Evolutionary conservation across 30 jellyfish, hydroid and myxozoan genomes (phyloP).

Genomic region (Aurelia aurita): DNA sequence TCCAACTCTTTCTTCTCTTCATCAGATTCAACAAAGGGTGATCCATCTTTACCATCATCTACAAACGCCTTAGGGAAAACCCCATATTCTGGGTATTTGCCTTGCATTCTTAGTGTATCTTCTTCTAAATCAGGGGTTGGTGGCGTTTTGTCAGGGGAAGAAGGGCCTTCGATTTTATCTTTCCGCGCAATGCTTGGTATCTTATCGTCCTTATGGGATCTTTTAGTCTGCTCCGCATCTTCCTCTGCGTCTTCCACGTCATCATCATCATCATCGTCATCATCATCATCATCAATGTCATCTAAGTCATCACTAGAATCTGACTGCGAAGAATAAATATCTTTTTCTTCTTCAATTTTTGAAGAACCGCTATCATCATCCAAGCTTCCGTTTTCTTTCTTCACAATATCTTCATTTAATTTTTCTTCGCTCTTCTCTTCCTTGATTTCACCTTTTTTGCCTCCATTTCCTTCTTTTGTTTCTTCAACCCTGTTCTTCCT

Average conservation of each 20-base stretch:
- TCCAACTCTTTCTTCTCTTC: slow-evolving; percentile 71
- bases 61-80: slow-evolving; percentile 17
- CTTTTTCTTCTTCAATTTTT: slow-evolving; percentile 2
- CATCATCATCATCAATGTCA: slow-evolving; percentile 80
- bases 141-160: slow-evolving; percentile 74
- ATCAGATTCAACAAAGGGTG: slow-evolving; percentile 59
- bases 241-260: slow-evolving; percentile 27
- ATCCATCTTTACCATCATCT: slow-evolving; percentile 6
- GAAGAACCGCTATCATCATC: slow-evolving; percentile 45
- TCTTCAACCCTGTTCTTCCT: neutral
- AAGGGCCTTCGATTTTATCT: slow-evolving; percentile 11
- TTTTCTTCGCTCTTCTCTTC: neutral
- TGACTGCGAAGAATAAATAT: slow-evolving; percentile 77
- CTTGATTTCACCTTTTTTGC: neutral
- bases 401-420: neutral
- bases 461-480: neutral
- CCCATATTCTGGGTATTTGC: slow-evolving; percentile 29
- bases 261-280: slow-evolving; percentile 51
- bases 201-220: neutral
- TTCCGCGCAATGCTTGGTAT: neutral
- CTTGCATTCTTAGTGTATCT: slow-evolving; percentile 55
- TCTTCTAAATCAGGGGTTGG: slow-evolving; percentile 91
- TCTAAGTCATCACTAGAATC: slow-evolving; percentile 83
- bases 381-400: neutral
- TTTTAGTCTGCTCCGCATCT: neutral